phyloP scores from a whole-genome alignment of 2,888 invertebrate genomes.

The Rosalia funebris region DNA sequence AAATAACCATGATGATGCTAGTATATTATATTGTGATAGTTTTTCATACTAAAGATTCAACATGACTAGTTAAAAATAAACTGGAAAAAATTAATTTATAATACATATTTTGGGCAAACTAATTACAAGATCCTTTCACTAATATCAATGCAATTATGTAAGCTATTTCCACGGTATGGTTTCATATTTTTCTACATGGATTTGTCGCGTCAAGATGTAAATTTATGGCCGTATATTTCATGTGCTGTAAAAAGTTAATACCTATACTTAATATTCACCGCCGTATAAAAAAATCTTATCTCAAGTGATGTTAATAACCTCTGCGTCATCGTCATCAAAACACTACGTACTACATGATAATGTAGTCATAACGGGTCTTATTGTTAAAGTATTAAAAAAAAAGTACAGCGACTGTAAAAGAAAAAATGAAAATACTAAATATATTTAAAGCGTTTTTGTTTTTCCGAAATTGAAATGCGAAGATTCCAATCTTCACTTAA shows the following conservation, averaged over 20 bases:
- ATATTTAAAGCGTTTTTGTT: too few species aligned
- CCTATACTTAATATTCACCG: background rate
- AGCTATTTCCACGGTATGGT: background rate
- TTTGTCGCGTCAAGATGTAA: background rate
- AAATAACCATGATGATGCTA: background rate
- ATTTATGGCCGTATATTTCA: background rate
- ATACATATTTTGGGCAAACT: background rate
- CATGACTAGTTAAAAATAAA: background rate
- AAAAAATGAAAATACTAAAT: too few species aligned
- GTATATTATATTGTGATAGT: background rate
- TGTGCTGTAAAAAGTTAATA: background rate
- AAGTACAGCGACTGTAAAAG: too few species aligned
- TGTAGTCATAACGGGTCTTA: too few species aligned
- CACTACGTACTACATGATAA: too few species aligned
- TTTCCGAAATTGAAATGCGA: too few species aligned
- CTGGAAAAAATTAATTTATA: background rate
- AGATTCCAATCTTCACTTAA: too few species aligned
- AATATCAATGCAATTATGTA: background rate
- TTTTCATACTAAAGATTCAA: background rate
- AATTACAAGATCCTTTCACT: background rate
- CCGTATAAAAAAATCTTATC: too few species aligned
- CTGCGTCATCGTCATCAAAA: too few species aligned
- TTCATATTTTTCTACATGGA: background rate
- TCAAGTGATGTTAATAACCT: too few species aligned
- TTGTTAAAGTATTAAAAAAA: too few species aligned